These are phyloP conservation scores for Sibirionetta formosa DNA, from an alignment of 2,797 vertebrate species.

Conservation along the genomic window DNA sequence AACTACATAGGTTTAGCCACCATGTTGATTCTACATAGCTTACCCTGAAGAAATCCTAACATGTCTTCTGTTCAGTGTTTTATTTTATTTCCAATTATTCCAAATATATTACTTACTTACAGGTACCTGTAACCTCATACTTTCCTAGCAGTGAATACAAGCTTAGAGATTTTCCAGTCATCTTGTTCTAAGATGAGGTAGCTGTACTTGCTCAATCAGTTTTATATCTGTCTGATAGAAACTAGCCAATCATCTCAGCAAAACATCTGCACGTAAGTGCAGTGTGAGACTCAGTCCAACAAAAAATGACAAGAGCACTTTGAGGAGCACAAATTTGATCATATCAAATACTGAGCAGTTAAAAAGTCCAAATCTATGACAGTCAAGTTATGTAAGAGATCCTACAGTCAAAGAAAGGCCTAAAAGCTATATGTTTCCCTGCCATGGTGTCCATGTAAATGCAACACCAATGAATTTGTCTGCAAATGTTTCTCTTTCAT, in stretches of 20 bases:
- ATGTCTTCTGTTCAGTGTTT: neutral
- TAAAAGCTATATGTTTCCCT: neutral
- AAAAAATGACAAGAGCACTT: neutral
- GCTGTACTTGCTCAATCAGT: neutral
- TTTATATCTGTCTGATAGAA: neutral
- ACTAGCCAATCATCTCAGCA: neutral
- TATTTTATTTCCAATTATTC: neutral
- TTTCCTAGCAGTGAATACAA: neutral
- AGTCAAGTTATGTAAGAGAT: conserved; percentile 27
- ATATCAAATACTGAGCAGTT: neutral
- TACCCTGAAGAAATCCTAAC: neutral
- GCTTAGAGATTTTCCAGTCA: neutral
- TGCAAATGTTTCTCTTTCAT: conserved; percentile 31
- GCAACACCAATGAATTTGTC: neutral
- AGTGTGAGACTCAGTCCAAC: neutral
- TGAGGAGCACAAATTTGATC: neutral
- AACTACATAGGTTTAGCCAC: neutral
- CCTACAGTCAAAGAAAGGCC: neutral
- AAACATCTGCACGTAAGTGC: accelerated
- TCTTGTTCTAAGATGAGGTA: neutral
- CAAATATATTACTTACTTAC: neutral
- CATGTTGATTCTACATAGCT: neutral
- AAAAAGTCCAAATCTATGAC: neutral
- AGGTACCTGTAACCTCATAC: neutral
- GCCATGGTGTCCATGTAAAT: neutral